Base-by-base conservation (phyloP, 2,113 vertebrate species). In the Rhabdomys dilectus region DNA sequence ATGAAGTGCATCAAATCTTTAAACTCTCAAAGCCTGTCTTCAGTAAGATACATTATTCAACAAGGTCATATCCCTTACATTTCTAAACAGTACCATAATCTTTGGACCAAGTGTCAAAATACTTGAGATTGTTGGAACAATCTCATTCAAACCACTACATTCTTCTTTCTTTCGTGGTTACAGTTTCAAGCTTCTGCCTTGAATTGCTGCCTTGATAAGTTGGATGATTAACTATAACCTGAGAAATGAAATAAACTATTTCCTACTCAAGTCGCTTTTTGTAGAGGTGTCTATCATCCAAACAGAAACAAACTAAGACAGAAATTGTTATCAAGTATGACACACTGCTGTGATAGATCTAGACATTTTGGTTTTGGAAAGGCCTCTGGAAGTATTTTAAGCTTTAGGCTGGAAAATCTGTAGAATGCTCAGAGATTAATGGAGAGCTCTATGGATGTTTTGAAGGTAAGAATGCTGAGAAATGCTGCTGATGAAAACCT, bases 351-450 rank as follows among this genome's bases (percentile, higher is more conserved):
- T 84, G 24, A 58, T 84, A 62, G n/a, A 29, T 60, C 80, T 84
- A 15, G n/a, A 12, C 12, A 24, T 58, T 7, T 85, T 58, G 5
- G 11, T 24, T 60, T 60, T 0, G 5, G 1, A 34, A 1, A 24
- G 51, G 1, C 11, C 22, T 84, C 56, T 62, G n/a, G 7, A 60
- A 19, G 17, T 84, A 84, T 26, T 84, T 42, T 29, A 26, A 62
- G 42, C 24, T 39, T 84, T 62, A 24, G 36, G 24, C 13, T 29
- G 80, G 22, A 84, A 62, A 84, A 84, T 26, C 12, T 84, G 22
- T 60, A 29, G 56, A 84, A n/a, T 42, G n/a, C 3, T 62, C 8
- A 16, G 56, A 84, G n/a, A 84, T 15, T 60, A 84, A 60, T 42
- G 13, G 0, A 7, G 7, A 39, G n/a, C 22, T 60, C 22, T 42